A percentile compares a stretch with the other conserved stretches of the same genome.
phyloP scores from a whole-genome alignment of 2,888 invertebrate species.

The Euzophera pinguis region DNA sequence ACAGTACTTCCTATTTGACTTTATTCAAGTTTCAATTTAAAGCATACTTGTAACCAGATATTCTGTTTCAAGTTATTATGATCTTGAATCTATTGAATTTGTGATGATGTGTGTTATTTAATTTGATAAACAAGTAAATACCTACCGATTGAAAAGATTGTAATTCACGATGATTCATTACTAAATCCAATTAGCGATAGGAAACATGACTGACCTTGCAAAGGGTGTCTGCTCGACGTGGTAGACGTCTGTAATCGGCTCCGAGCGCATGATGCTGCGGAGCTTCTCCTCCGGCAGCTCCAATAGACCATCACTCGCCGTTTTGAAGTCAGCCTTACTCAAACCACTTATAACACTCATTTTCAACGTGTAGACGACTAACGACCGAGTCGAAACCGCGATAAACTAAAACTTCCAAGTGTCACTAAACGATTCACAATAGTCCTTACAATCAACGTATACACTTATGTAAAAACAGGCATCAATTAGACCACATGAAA shows the following conservation, averaged over 20 bases:
- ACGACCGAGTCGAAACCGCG: slow-evolving; percentile 61
- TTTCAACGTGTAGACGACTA: slow-evolving; percentile 74
- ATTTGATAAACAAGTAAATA: not conserved
- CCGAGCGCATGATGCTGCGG: slow-evolving; percentile 84
- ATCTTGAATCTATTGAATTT: not conserved
- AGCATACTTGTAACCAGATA: no score
- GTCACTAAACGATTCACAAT: slow-evolving; percentile 73
- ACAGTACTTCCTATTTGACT: no score
- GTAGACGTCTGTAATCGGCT: slow-evolving; percentile 87
- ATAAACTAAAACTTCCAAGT: slow-evolving; percentile 53
- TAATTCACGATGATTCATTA: not conserved
- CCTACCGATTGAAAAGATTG: not conserved
- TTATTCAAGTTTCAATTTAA: no score
- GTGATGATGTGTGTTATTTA: not conserved
- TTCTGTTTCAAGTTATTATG: no score
- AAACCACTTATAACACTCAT: slow-evolving; percentile 77
- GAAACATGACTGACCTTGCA: slow-evolving; percentile 83
- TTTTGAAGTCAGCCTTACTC: slow-evolving; percentile 78
- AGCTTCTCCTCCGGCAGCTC: slow-evolving; percentile 85
- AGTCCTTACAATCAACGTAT: slow-evolving; percentile 72
- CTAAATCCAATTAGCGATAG: slow-evolving; percentile 13
- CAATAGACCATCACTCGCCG: slow-evolving; percentile 85
- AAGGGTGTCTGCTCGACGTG: slow-evolving; percentile 91
- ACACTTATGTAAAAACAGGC: slow-evolving; percentile 68
- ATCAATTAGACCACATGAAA: slow-evolving; percentile 75